These are phyloP conservation scores for Netelia inedita DNA, from an alignment of 2,888 invertebrate species.

Conservation along the genomic window DNA sequence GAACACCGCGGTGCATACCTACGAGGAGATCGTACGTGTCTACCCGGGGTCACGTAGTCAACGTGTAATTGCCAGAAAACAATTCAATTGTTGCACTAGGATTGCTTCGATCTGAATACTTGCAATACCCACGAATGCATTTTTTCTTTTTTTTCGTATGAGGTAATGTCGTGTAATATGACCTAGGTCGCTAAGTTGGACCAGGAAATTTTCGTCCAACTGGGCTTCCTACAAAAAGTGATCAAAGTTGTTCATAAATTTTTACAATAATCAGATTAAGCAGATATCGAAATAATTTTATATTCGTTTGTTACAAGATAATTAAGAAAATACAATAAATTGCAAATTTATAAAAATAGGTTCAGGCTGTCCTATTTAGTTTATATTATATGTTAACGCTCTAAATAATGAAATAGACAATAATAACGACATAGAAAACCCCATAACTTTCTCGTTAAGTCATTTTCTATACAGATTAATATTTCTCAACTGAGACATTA, in stretches of 20 bases:
- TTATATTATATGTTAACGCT: neutral
- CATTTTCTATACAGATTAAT: slow-evolving; percentile 38
- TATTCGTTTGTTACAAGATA: too few relatives aligned
- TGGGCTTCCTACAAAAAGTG: too few relatives aligned
- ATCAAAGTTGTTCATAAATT: too few relatives aligned
- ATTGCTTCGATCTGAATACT: slow-evolving; percentile 39
- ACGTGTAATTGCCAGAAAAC: slow-evolving; percentile 61
- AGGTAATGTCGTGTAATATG: neutral
- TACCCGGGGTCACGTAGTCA: slow-evolving; percentile 59
- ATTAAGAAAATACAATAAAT: neutral
- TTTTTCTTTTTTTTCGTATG: neutral
- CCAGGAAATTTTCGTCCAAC: neutral
- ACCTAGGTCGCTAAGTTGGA: too few relatives aligned
- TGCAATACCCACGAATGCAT: slow-evolving; percentile 23
- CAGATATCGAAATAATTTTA: too few relatives aligned
- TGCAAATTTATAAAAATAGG: neutral
- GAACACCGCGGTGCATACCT: slow-evolving; percentile 25
- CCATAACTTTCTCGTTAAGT: slow-evolving; percentile 55
- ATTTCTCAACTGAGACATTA: slow-evolving; percentile 27
- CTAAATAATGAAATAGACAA: slow-evolving; percentile 14
- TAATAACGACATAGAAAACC: slow-evolving; percentile 27
- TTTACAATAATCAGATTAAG: too few relatives aligned
- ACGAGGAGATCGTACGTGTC: slow-evolving; percentile 36
- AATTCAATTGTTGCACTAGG: slow-evolving; percentile 62
- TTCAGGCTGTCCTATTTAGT: too few relatives aligned